These are phyloP conservation scores for Microchirus variegatus DNA, from an alignment of 2,797 vertebrate species.

Conservation along the genomic window DNA sequence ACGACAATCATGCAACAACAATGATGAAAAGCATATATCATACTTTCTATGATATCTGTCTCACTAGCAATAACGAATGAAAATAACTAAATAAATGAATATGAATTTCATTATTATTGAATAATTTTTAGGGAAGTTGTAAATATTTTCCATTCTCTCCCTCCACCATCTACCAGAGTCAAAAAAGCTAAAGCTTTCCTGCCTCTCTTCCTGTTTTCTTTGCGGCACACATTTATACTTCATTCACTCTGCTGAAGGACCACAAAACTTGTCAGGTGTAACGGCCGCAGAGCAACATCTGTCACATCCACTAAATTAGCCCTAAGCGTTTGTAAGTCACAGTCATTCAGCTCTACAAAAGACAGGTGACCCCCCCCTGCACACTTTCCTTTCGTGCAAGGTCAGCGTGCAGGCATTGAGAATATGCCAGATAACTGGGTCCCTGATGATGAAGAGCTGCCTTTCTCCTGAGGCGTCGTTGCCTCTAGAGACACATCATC, in stretches of 20 bases:
- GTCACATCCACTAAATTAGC: constrained; percentile 40
- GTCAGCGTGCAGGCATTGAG: constrained; percentile 31
- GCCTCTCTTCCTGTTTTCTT: not conserved
- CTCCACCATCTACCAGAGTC: not conserved
- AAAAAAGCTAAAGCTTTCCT: not conserved
- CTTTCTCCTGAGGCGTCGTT: constrained; percentile 66
- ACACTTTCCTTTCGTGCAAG: constrained; percentile 3
- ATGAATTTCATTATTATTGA: too few relatives aligned
- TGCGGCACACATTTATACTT: not conserved
- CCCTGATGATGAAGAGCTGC: constrained; percentile 78
- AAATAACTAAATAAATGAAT: too few relatives aligned
- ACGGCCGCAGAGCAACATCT: constrained; percentile 21
- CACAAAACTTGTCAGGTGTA: constrained; percentile 8
- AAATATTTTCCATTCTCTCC: not conserved
- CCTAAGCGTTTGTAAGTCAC: constrained; percentile 33
- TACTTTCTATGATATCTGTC: too few relatives aligned
- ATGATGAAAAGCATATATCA: too few relatives aligned
- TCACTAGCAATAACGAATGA: too few relatives aligned
- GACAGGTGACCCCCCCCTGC: constrained; percentile 38
- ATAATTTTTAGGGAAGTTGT: too few relatives aligned
- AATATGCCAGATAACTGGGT: constrained; percentile 75
- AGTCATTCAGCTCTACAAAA: constrained; percentile 18
- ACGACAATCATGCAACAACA: too few relatives aligned
- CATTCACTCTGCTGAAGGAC: not conserved
- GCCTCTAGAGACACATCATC: constrained; percentile 79